Base-by-base conservation (phyloP, 1,140 invertebrate genomes). In the Vanessa atalanta region DNA sequence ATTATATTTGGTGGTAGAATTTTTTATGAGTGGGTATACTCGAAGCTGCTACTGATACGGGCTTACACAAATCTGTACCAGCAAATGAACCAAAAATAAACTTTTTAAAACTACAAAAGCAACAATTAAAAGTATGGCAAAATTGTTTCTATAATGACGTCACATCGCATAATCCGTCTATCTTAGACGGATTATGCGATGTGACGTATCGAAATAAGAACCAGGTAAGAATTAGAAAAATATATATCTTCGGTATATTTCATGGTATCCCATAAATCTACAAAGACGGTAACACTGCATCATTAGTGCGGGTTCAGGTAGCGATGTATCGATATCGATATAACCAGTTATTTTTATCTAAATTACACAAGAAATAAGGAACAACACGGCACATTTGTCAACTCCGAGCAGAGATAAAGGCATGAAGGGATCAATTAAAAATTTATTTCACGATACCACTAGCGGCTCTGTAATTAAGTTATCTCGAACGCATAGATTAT, bases 351-450 rank as follows among this genome's bases (percentile, higher is more conserved):
- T 72, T 73, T 74, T 65, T 80, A 85, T 83, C 77, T 83, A 82
- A 82, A 81, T 83, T 79, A 79, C 73, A 76, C 78, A 74, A 79
- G 76, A 80, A 73, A 77, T 81, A 73, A 72, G 70, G 69, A 78
- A 77, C 67, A 80, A 81, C 82, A 83, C 75, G 77, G 76, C 77
- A 77, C 82, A 87, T 88, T 88, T 86, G 83, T 87, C 88, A 87
- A 79, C 65, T 79, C 73, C 77, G 72, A 76, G 48, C 61, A 37
- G 53, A 78, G 86, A 88, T 88, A 88, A 83, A 78, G 50, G 53
- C 71, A 71, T 70, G 79, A 81, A 81, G 76, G 81, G 81, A 77
- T 85, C 83, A 84, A 88, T 89, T 88, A 85, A 87, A 86, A 85
- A 87, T 86, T 81, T 88, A 84, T 81, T 79, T 81, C 75, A 75